Conservation (phyloP, 2,888 invertebrate genomes). For the Desoria tigrina region DNA sequence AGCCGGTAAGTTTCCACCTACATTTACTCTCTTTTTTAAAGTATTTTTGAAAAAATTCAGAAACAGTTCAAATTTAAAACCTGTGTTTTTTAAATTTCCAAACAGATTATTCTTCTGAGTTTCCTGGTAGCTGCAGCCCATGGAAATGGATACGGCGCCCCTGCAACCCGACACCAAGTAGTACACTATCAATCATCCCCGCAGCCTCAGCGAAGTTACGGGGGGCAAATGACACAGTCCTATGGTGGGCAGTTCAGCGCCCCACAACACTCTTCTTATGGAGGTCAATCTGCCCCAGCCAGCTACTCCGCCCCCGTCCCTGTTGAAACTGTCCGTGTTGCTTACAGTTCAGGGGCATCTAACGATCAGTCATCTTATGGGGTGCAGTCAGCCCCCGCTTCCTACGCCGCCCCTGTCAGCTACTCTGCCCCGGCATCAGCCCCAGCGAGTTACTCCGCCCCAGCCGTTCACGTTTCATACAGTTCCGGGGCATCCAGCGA, state of each 20-base stretch:
- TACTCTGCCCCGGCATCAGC: no score
- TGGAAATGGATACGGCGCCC: slow-evolving; percentile 22
- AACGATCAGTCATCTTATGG: neutral
- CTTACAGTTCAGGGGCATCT: neutral
- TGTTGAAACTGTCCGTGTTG: slow-evolving; percentile 5
- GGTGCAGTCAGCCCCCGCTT: neutral
- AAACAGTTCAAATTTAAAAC: neutral
- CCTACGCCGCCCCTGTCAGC: neutral
- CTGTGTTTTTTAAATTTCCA: no score
- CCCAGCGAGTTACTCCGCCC: no score
- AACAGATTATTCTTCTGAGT: slow-evolving; percentile 4
- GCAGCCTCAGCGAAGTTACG: slow-evolving; percentile 11
- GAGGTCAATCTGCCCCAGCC: neutral
- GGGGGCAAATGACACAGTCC: no score
- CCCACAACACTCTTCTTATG: neutral
- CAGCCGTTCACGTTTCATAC: no score
- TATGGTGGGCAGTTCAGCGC: neutral
- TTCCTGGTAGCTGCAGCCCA: slow-evolving; percentile 17
- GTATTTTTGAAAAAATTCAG: no score
- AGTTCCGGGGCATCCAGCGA: no score
- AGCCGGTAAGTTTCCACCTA: no score
- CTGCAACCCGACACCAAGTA: neutral
- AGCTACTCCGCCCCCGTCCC: neutral
- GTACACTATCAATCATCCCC: neutral
- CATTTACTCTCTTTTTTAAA: no score